phyloP scores from a whole-genome alignment of 2,797 vertebrate species.

The Epinephelus awoara region DNA sequence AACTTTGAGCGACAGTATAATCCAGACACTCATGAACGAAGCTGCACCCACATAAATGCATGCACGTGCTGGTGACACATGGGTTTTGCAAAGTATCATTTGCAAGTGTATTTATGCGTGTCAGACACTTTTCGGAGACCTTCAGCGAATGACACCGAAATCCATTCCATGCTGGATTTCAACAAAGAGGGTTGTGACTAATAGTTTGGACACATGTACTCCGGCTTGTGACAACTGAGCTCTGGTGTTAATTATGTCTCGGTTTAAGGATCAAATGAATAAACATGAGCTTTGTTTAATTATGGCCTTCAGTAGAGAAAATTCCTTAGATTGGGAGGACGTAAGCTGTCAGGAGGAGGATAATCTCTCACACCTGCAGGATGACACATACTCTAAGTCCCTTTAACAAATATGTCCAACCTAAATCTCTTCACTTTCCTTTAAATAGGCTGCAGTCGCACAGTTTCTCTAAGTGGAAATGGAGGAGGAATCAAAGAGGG shows the following conservation, averaged over 20 bases:
- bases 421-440: conserved; percentile 55
- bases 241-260: conserved; percentile 63
- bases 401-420: conserved; percentile 60
- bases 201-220: conserved; percentile 67
- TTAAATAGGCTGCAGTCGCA: conserved; percentile 40
- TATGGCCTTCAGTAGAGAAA: conserved; percentile 58
- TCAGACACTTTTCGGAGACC: conserved; percentile 44
- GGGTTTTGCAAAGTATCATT: conserved; percentile 37
- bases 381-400: conserved; percentile 65
- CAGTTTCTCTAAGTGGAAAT: conserved; percentile 30
- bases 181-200: conserved; percentile 61
- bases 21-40: conserved; percentile 24
- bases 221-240: conserved; percentile 60
- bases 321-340: conserved; percentile 45
- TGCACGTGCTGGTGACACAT: conserved; percentile 12
- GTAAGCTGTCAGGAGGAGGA: conserved; percentile 69
- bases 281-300: conserved; percentile 78
- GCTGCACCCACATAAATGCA: conserved; percentile 45
- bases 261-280: conserved; percentile 76
- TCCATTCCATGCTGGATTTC: conserved; percentile 43
- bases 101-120: conserved; percentile 52
- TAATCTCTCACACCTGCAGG: conserved; percentile 78
- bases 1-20: conserved; percentile 20
- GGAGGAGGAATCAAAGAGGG: background rate
- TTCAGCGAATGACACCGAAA: conserved; percentile 38